phyloP scores from a whole-genome alignment of 2,113 vertebrate genomes.

The Fukomys damarensis region DNA sequence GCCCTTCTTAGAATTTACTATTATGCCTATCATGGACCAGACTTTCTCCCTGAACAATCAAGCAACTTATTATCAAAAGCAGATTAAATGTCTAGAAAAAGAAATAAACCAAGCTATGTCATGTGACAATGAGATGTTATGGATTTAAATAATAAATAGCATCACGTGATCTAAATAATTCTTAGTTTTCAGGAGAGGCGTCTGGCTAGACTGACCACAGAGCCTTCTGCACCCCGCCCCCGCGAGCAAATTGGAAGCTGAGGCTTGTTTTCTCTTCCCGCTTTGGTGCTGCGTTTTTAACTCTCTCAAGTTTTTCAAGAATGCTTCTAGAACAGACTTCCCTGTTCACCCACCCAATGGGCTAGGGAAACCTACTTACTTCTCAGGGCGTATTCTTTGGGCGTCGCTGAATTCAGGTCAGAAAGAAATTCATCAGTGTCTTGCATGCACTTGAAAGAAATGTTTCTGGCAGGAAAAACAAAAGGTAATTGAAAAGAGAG shows the following conservation, averaged over 20 bases:
- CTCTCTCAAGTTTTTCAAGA: not conserved
- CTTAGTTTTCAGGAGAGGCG: not conserved
- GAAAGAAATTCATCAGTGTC: conserved; percentile 87
- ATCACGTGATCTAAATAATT: not conserved
- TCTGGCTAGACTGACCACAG: not conserved
- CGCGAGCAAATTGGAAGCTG: not conserved
- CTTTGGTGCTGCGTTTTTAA: not conserved
- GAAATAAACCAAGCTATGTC: not conserved
- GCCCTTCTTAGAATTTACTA: not conserved
- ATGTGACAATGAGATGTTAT: not conserved
- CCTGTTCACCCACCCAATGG: not conserved
- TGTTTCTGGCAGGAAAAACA: conserved; percentile 71
- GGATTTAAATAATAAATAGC: not conserved
- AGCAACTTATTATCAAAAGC: conserved; percentile 24
- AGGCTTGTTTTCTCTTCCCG: not conserved
- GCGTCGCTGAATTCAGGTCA: conserved; percentile 87
- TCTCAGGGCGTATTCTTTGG: conserved; percentile 88
- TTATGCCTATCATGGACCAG: not conserved
- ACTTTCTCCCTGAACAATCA: not conserved
- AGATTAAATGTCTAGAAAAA: conserved; percentile 31
- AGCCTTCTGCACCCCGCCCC: not conserved
- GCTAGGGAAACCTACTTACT: conserved; percentile 87
- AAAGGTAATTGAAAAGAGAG: conserved; percentile 37
- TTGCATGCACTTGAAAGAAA: conserved; percentile 85
- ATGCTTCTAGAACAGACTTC: not conserved